Percentiles rank a stretch among this genome's conserved stretches.
These are phyloP conservation scores for Ferdinandea cuprea DNA, from an alignment of 2,888 invertebrate genomes.

Conservation along the genomic window DNA sequence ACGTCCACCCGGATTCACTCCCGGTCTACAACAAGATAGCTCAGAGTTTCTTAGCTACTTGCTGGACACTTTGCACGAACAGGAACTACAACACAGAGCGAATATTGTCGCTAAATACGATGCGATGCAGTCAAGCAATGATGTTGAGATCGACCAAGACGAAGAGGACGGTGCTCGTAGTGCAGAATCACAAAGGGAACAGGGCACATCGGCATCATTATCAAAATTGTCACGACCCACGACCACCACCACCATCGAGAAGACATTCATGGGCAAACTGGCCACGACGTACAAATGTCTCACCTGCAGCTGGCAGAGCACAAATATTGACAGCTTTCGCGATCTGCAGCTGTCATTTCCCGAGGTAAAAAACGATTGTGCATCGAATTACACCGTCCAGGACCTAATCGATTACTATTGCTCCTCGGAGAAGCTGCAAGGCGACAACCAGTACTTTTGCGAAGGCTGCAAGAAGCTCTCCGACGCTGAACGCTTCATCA, in stretches of 20 bases:
- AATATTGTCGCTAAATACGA: conserved; percentile 41
- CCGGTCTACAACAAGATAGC: conserved; percentile 93
- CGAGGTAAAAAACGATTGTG: conserved; percentile 83
- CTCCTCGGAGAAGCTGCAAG: conserved; percentile 89
- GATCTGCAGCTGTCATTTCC: conserved; percentile 92
- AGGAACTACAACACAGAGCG: conserved; percentile 83
- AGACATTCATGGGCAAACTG: conserved; percentile 90
- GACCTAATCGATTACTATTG: conserved; percentile 90
- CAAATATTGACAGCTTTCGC: conserved; percentile 90
- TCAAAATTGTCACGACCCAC: conserved; percentile 8
- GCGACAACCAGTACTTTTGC: conserved; percentile 93
- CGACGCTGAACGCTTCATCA: conserved; percentile 89
- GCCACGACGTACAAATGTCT: conserved; percentile 90
- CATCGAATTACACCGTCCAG: conserved; percentile 87
- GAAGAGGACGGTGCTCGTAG: conserved; percentile 52
- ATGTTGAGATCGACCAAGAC: conserved; percentile 54
- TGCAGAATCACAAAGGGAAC: conserved; percentile 22
- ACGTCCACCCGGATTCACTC: conserved; percentile 90
- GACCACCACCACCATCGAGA: conserved; percentile 83
- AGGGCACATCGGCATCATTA: conserved; percentile 12
- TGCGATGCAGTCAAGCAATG: conserved; percentile 11
- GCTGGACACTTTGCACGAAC: conserved; percentile 87
- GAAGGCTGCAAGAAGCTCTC: conserved; percentile 89
- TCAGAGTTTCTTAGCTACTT: conserved; percentile 91
- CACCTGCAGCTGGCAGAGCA: conserved; percentile 88